Conservation (phyloP, 2,113 vertebrate species). For the Dromiciops gliroides region DNA sequence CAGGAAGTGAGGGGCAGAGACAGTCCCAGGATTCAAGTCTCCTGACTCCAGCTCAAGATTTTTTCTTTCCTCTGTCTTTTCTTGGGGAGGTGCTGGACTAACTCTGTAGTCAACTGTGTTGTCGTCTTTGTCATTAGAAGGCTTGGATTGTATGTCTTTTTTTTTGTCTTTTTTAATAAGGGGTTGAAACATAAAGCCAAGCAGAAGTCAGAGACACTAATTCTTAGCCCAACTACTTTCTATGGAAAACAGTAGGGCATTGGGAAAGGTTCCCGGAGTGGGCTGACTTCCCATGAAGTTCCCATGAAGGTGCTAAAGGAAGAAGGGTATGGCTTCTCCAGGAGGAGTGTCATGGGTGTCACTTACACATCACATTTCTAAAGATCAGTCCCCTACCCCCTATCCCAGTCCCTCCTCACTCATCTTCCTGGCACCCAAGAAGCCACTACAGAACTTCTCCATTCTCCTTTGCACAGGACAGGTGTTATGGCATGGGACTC, state of each 20-base stretch:
- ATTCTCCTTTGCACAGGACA: neutral
- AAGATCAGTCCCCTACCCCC: too few species aligned
- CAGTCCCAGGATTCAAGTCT: neutral
- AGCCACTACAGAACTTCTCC: neutral
- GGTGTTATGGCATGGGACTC: neutral
- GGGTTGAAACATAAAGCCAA: constrained; percentile 11
- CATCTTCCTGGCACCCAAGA: neutral
- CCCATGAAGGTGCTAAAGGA: neutral
- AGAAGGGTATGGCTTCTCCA: neutral
- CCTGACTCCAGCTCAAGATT: neutral
- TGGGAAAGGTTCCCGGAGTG: constrained; percentile 18
- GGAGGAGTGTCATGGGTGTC: neutral
- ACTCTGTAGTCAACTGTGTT: constrained; percentile 26
- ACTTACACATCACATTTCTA: neutral
- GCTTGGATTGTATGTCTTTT: neutral
- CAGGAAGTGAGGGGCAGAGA: neutral
- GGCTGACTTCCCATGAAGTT: constrained; percentile 43
- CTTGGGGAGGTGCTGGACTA: constrained; percentile 13
- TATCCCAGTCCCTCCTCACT: neutral
- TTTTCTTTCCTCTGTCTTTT: neutral
- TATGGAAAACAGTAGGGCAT: constrained; percentile 25
- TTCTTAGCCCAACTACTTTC: constrained; percentile 25
- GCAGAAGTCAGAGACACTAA: neutral
- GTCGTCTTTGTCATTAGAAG: neutral
- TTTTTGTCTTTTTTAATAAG: constrained; percentile 22